Base-by-base conservation (phyloP, 2,113 vertebrate species). In the Gila orcuttii region DNA sequence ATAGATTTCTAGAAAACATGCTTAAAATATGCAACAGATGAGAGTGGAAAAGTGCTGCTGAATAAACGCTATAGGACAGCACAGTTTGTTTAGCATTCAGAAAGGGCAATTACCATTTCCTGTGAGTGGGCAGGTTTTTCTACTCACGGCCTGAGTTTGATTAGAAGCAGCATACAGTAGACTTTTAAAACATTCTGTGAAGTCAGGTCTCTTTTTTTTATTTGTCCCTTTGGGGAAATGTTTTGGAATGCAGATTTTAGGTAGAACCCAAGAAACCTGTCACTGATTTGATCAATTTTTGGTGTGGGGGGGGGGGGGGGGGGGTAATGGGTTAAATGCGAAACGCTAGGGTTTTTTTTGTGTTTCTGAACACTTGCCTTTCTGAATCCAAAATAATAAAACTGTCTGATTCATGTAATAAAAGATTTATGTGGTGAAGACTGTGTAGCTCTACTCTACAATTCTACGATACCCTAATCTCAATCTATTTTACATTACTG, bases 1-100 rank as follows among this genome's bases (percentile, higher is more conserved):
- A 74, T 25, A 8, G 71, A 74, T 47, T 74, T 74, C 12, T 25
- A 23, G 68, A 12, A 42, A 71, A 9, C 68, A 39, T 47, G 5
- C 6, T 6, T 47, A 75, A 75, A 75, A 25, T 62, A 62, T 25
- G 42, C 42, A 28, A 71, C 19, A 47, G 42, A 8, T n/a, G 6
- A 75, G 42, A 47, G 71, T 50, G 12, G n/a, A 28, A 74, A 47
- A 75, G 42, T n/a, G 71, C 12, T 75, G 39, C 71, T 50, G 71
- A 75, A 47, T 28, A 42, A 17, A 74, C 25, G n/a, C 39, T 47
- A 25, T 25, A 47, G 71, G 23, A 74, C 42, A 15, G 39, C 71
- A 74, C n/a, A 47, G 71, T 47, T 74, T 74, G 71, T 74, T 71
- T 25, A 74, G 39, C 23, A 47, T 74, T 74, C 71, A 74, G 23